These are phyloP conservation scores for Hyperoplus immaculatus DNA, from an alignment of 2,797 vertebrate genomes.

Conservation along the genomic window DNA sequence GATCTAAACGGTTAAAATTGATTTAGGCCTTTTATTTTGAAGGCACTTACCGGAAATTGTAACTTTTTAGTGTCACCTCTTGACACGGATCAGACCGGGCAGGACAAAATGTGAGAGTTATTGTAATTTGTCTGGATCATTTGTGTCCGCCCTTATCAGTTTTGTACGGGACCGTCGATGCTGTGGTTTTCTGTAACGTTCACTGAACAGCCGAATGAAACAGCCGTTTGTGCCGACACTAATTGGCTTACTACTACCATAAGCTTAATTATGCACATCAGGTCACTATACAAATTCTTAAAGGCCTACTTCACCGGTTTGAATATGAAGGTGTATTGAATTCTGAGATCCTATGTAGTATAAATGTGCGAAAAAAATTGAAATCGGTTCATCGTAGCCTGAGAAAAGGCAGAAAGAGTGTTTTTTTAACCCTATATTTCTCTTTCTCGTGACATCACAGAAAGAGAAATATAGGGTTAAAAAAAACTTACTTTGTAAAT, in stretches of 20 bases:
- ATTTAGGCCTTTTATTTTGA: constrained; percentile 49
- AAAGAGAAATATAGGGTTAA: no score
- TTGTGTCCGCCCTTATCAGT: neutral
- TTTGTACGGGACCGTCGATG: neutral
- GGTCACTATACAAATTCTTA: no score
- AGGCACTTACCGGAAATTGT: neutral
- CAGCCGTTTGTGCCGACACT: neutral
- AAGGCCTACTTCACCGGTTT: no score
- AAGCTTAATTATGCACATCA: neutral
- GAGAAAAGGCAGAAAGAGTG: no score
- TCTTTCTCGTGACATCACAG: no score
- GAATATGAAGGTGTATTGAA: no score
- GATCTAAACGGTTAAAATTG: no score
- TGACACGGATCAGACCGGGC: neutral
- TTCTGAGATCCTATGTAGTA: no score
- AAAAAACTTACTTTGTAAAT: no score
- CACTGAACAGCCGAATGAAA: accelerated
- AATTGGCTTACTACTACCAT: neutral
- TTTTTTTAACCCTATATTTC: no score
- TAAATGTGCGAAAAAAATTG: no score
- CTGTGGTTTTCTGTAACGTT: neutral
- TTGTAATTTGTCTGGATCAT: constrained; percentile 19
- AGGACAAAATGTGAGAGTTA: constrained; percentile 17
- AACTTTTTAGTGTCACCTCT: accelerated
- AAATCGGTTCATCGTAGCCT: no score